Percentiles rank a stretch among this genome's conserved stretches.
Conservation (phyloP, 2,797 vertebrate genomes). For the Apogon hyalosoma region DNA sequence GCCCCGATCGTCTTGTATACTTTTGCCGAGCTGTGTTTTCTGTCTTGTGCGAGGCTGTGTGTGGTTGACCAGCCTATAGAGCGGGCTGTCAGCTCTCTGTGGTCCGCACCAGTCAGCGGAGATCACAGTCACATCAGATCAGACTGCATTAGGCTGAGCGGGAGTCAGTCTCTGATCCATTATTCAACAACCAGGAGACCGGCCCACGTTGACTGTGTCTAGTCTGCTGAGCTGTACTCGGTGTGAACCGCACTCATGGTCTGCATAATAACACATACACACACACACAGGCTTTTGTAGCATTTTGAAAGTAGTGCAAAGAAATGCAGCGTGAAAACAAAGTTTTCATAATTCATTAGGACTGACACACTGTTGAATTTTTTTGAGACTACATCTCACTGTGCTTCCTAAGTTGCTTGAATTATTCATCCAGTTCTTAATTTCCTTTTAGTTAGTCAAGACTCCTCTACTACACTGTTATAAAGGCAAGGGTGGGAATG, state of each 20-base stretch:
- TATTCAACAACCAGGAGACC: constrained; percentile 85
- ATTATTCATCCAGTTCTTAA: constrained; percentile 80
- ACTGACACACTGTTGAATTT: constrained; percentile 70
- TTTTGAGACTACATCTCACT: constrained; percentile 64
- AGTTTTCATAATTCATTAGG: constrained; percentile 83
- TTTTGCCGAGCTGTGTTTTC: constrained; percentile 38
- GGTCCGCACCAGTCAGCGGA: constrained; percentile 78
- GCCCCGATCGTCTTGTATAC: constrained; percentile 34
- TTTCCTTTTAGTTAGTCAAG: constrained; percentile 77
- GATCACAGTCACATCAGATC: constrained; percentile 85
- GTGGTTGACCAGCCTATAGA: constrained; percentile 66
- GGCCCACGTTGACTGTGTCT: constrained; percentile 81
- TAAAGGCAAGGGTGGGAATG: constrained; percentile 71
- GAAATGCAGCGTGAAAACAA: constrained; percentile 83
- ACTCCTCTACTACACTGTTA: constrained; percentile 55
- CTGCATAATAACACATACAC: constrained; percentile 73
- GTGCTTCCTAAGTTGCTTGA: constrained; percentile 70
- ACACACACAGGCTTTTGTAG: constrained; percentile 66
- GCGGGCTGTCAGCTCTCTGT: constrained; percentile 76
- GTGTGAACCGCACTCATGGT: constrained; percentile 77
- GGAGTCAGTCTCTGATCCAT: constrained; percentile 84
- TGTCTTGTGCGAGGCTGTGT: constrained; percentile 32
- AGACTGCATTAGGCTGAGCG: constrained; percentile 83
- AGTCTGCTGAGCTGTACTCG: constrained; percentile 79
- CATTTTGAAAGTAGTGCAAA: constrained; percentile 79